Evolutionary conservation across 2,888 invertebrate species (phyloP), one percentile per base, ranked within the genome.

Genomic region (Diadromus collaris): DNA sequence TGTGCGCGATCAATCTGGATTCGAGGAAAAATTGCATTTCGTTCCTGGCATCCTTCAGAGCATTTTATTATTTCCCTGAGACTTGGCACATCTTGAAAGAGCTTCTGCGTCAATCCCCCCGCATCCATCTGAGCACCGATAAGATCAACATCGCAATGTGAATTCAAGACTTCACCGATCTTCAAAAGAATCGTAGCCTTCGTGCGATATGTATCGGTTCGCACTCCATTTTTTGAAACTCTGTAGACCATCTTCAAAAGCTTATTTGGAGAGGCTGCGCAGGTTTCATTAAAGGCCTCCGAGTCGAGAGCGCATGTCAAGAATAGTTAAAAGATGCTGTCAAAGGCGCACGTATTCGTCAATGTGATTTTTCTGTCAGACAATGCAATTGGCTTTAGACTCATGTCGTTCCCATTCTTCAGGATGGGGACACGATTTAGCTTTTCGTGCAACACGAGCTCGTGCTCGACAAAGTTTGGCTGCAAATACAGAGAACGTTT

Each of bases 101-200:
- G 0, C 24, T 46, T n/a, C 6, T 46, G 46, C 24, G 44, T 44
- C 3, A 63, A n/a, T 27, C 63, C 63, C 6, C 63, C 63, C 5
- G 27, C 63, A 10, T 44, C 44, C 7, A 46, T 2, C 24, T 63
- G 44, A 21, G 44, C 44, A 27, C 24, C 29, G 44, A 63, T 9
- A n/a, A 46, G 27, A n/a, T 44, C 64, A 48, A 64, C 64, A 6
- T 48, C 64, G 29, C 64, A 64, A 19, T 19, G 64, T 19, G 29
- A 29, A 1, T 32, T 7, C 5, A 48, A 7, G 19, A 64, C 13
- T 5, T 13, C 29, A 6, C 29, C 29, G 5, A 64, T 19, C 13
- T 16, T 9, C 19, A 29, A 48, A 7, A 64, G 48, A 48, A 64
- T 64, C 7, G 27, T 29, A 19, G 48, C 64, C n/a, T 48, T 27